Evolutionary conservation across 2,797 vertebrate species (phyloP).

Genomic region (Oreochromis mossambicus): DNA sequence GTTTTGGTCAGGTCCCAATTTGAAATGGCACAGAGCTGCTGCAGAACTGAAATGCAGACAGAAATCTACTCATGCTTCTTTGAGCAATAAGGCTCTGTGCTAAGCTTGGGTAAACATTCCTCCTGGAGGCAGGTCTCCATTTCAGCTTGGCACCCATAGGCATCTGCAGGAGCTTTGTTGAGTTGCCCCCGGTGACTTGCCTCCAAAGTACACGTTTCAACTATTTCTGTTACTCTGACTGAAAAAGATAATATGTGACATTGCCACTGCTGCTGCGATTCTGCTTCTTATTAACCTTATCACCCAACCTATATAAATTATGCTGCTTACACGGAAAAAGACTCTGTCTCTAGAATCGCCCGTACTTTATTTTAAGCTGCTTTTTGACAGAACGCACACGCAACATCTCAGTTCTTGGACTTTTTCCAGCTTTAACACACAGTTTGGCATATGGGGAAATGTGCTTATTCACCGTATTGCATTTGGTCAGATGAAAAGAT

Average conservation of each 20-base stretch:
- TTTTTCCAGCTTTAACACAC: background rate
- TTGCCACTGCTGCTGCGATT: background rate
- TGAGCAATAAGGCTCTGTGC: conserved; percentile 52
- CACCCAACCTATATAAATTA: background rate
- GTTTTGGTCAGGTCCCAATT: conserved; percentile 46
- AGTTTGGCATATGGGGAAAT: background rate
- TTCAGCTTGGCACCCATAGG: conserved; percentile 59
- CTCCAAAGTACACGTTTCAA: conserved; percentile 32
- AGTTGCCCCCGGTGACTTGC: conserved; percentile 36
- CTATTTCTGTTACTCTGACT: background rate
- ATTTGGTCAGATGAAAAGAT: background rate
- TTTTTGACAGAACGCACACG: background rate
- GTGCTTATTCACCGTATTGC: background rate
- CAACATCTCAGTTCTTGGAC: background rate
- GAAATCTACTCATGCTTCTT: conserved; percentile 46
- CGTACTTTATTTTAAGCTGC: background rate
- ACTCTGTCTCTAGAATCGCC: background rate
- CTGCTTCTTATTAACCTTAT: background rate
- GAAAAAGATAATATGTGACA: background rate
- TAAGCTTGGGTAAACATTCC: conserved; percentile 71
- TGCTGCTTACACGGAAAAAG: background rate
- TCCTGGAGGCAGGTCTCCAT: conserved; percentile 61
- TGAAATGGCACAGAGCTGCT: conserved; percentile 39
- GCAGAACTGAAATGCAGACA: conserved; percentile 43
- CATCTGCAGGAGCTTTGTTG: conserved; percentile 30